Conservation (phyloP, 2,888 invertebrate genomes). For the Cosmia pyralina region DNA sequence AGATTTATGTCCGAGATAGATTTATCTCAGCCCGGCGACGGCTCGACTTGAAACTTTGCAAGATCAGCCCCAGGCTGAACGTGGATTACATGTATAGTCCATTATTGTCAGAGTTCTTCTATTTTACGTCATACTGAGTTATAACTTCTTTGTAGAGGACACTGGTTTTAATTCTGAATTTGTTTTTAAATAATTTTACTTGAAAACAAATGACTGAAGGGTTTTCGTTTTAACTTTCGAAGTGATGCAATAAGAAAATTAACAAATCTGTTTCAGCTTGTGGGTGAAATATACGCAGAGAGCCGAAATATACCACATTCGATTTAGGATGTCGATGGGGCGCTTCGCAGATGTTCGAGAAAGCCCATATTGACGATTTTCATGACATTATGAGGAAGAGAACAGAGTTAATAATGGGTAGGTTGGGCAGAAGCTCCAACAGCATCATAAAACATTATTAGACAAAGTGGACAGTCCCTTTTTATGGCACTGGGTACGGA, state of each 20-base stretch:
- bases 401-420: no score
- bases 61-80: constrained; percentile 21
- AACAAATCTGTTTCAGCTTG: not conserved
- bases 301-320: no score
- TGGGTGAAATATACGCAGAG: no score
- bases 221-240: not conserved
- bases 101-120: constrained; percentile 22
- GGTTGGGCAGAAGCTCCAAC: no score
- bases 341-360: no score
- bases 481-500: no score
- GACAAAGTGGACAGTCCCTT: no score
- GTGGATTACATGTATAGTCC: constrained; percentile 37
- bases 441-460: no score
- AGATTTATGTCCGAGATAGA: constrained; percentile 24
- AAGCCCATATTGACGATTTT: no score
- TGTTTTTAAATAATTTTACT: not conserved
- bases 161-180: not conserved
- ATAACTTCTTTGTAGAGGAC: not conserved
- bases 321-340: no score
- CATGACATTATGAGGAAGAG: no score
- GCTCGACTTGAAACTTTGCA: constrained; percentile 27
- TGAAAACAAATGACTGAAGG: not conserved
- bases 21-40: constrained; percentile 19
- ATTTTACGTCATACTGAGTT: not conserved
- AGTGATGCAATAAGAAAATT: not conserved